A percentile compares a stretch with the other conserved stretches of the same genome.
phyloP scores from a whole-genome alignment of 2,888 invertebrate genomes.

The Harpagoxenus sublaevis region DNA sequence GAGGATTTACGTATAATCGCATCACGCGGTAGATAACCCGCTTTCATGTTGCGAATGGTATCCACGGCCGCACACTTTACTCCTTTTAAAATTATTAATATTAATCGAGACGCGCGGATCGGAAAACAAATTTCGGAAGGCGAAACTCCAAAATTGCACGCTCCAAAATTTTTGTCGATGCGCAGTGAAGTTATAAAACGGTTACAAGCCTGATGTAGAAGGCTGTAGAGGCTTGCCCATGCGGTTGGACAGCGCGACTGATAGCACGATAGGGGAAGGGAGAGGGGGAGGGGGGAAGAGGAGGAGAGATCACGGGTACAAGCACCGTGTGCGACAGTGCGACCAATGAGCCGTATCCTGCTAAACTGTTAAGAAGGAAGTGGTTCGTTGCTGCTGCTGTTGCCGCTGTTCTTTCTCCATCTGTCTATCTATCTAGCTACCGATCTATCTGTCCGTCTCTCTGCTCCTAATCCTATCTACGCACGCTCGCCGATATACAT shows the following conservation, averaged over 20 bases:
- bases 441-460: slow-evolving; percentile 62
- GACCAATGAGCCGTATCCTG: slow-evolving; percentile 87
- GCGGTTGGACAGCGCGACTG: slow-evolving; percentile 77
- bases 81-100: not conserved
- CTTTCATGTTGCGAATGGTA: not conserved
- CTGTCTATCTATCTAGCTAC: slow-evolving; percentile 56
- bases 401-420: slow-evolving; percentile 59
- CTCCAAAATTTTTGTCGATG: not conserved
- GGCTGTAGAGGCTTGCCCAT: slow-evolving; percentile 68
- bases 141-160: not conserved
- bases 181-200: slow-evolving; percentile 54
- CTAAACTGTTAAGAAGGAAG: slow-evolving; percentile 87
- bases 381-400: slow-evolving; percentile 85
- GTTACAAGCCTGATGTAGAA: slow-evolving; percentile 55
- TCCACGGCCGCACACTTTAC: not conserved
- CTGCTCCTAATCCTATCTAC: slow-evolving; percentile 23
- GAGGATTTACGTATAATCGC: not conserved
- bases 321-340: slow-evolving; percentile 83
- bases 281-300: slow-evolving; percentile 49
- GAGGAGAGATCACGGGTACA: slow-evolving; percentile 79
- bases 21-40: not conserved
- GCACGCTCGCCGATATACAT: slow-evolving; percentile 5
- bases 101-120: not conserved
- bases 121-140: not conserved
- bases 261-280: slow-evolving; percentile 76